Conservation (phyloP, 2,113 vertebrate genomes). For the Cygnus atratus region DNA sequence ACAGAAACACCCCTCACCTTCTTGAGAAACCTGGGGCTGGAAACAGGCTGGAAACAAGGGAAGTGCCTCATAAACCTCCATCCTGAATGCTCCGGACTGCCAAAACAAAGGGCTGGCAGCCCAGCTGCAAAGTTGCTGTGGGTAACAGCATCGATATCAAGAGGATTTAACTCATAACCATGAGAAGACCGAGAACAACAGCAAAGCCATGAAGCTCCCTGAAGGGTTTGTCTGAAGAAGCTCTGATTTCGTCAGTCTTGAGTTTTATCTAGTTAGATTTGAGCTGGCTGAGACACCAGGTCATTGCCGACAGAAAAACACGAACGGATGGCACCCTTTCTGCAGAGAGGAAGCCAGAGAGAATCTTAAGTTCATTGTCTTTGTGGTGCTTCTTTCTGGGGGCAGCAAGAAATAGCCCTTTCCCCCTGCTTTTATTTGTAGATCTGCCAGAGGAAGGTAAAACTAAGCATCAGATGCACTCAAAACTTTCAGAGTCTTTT, state of each 20-base stretch:
- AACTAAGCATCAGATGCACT: neutral
- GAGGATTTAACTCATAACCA: neutral
- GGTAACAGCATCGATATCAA: neutral
- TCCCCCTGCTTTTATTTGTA: neutral
- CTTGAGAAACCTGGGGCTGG: neutral
- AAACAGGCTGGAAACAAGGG: neutral
- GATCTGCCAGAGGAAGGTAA: neutral
- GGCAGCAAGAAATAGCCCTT: neutral
- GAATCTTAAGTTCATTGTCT: neutral
- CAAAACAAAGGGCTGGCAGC: neutral
- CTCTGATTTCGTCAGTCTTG: neutral
- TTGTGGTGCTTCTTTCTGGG: neutral
- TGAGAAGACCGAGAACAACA: too few relatives aligned
- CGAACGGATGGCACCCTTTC: neutral
- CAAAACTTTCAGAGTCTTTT: neutral
- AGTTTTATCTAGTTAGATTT: neutral
- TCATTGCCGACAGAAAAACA: neutral
- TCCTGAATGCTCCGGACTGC: neutral
- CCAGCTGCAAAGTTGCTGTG: neutral
- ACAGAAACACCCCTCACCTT: neutral
- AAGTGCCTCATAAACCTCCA: neutral
- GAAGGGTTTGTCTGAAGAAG: neutral
- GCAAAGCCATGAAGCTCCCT: neutral
- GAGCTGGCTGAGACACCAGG: neutral
- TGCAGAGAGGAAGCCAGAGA: neutral